Base-by-base conservation (phyloP, 2,888 invertebrate genomes). In the Cotesia congregata region DNA sequence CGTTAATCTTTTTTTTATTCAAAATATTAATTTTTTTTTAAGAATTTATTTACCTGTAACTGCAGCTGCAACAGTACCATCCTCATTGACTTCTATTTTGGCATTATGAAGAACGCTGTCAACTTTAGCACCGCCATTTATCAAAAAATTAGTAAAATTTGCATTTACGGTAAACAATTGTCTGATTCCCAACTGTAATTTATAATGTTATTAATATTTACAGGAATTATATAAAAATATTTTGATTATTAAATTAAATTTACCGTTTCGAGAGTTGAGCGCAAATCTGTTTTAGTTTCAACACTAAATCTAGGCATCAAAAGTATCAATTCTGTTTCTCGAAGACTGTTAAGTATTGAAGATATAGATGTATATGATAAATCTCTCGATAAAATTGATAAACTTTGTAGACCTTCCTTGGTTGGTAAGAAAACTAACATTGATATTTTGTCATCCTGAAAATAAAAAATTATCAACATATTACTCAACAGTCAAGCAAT, bases 21-120 rank as follows among this genome's bases (percentile, higher is more conserved):
- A 17, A 70, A 59, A 17, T 6, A 30, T 64, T 12, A 9, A 5
- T 67, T 60, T 62, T 68, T 39, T n/a, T 38, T 72, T 64, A 38
- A 39, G 7, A 38, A 68, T n/a, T 40, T 67, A 65, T 59, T 81
- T 85, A 90, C 91, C 89, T 67, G 93, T 92, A 0, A 91, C 92
- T 7, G 94, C 93, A 1, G 93, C 92, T 0, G 94, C 94, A 5
- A 91, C 88, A 0, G 94, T 94, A 67, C 94, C 94, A 17, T 90
- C 87, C 86, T 94, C 94, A 78, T 93, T 92, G 0, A 94, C 92
- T 67, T 92, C 90, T 85, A 94, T 91, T 83, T 91, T 91, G 0
- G 94, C 93, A 83, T 92, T 93, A 83, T 94, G 94, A 67, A 92
- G 85, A 9, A 94, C 89, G 75, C 90, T 91, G 81, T 90, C 92